phyloP scores from a whole-genome alignment of 2,888 invertebrate species.

The Ornithoptera priamus region DNA sequence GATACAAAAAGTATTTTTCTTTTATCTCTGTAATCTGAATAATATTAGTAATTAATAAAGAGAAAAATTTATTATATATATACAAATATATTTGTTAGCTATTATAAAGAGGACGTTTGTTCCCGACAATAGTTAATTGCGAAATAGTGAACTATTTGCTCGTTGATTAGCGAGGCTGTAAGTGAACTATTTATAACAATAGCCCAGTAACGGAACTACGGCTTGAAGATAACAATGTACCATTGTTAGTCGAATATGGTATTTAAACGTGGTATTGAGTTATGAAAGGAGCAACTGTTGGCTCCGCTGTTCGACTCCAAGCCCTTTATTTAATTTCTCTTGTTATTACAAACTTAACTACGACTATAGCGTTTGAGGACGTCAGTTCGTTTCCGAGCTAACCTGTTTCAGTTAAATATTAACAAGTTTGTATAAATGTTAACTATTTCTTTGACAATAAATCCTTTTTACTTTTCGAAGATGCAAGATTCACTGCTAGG shows the following conservation, averaged over 20 bases:
- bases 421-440: background rate
- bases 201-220: background rate
- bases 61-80: too few species aligned
- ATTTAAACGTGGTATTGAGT: slow-evolving; percentile 6
- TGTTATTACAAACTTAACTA: background rate
- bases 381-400: background rate
- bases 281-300: slow-evolving; percentile 1
- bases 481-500: too few species aligned
- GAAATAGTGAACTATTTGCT: background rate
- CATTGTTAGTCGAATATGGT: slow-evolving; percentile 9
- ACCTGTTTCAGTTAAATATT: background rate
- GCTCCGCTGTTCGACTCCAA: background rate
- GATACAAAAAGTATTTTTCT: too few species aligned
- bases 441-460: too few species aligned
- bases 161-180: background rate
- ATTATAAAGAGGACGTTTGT: too few species aligned
- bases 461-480: too few species aligned
- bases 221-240: slow-evolving; percentile 5
- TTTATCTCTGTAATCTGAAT: too few species aligned
- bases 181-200: slow-evolving; percentile 3
- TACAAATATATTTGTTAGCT: too few species aligned
- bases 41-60: too few species aligned
- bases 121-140: background rate
- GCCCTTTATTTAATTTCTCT: background rate
- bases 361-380: background rate